A percentile compares a stretch with the other conserved stretches of the same genome.
Conservation (phyloP, 2,888 invertebrate species). For the Cordylochernes scorpioides region DNA sequence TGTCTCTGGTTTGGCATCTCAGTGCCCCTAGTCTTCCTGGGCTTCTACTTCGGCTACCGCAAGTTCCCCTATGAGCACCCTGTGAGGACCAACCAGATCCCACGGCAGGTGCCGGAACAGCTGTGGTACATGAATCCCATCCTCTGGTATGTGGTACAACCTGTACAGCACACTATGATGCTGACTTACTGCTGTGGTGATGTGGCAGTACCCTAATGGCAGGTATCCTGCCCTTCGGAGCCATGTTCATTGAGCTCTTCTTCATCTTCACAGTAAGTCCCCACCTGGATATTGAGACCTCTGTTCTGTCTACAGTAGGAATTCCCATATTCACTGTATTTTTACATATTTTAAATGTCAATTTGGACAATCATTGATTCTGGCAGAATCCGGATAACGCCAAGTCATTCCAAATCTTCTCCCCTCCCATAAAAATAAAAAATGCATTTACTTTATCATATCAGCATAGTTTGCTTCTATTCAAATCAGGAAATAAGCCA, state of each 20-base stretch:
- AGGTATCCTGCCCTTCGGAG: conserved; percentile 89
- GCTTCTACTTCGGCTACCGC: conserved; percentile 92
- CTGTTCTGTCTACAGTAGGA: background rate
- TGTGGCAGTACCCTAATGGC: conserved; percentile 89
- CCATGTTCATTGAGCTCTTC: conserved; percentile 94
- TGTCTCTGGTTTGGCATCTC: conserved; percentile 96
- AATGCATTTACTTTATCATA: no score
- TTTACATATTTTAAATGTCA: no score
- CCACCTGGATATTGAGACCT: no score
- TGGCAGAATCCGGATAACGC: no score
- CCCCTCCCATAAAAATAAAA: background rate
- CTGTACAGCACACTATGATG: no score
- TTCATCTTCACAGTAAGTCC: conserved; percentile 29
- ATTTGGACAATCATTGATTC: no score
- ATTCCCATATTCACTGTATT: background rate
- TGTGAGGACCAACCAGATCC: conserved; percentile 93
- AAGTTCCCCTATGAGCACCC: conserved; percentile 88
- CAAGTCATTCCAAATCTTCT: background rate
- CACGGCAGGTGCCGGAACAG: conserved; percentile 91
- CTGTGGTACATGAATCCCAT: conserved; percentile 73
- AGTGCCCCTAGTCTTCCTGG: conserved; percentile 85
- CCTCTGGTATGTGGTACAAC: conserved; percentile 35
- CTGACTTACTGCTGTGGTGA: no score
- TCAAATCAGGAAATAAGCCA: no score
- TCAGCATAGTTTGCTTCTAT: no score